Evolutionary conservation across 30 jellyfish, hydroid and myxozoan species (phyloP), one percentile per base, ranked within the genome.

Genomic region (Aurelia coerulea): DNA sequence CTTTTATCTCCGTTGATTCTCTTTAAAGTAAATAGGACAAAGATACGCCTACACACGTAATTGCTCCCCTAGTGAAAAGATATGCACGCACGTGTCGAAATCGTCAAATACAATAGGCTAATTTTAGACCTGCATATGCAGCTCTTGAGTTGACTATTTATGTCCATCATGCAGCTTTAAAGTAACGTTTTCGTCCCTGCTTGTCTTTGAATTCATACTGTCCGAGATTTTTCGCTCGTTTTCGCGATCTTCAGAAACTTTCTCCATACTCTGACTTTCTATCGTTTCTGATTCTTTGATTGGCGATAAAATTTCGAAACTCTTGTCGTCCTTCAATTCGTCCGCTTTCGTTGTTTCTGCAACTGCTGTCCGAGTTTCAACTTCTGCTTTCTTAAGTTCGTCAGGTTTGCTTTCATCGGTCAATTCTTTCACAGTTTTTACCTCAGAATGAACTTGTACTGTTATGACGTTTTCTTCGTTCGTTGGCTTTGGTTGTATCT

Each of bases 281-380:
- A 14, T 19, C 68, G 3, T 5, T 16, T 73, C 37, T 2, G 84
- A 39, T 42, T 49, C 41, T 34, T 18, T 13, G 18, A 46, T 46
- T 5, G 84, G 68, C 70, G 84, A 73, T 19, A 73, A 54, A 73
- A 73, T 54, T 54, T 73, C 84, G 84, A 73, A 73, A 49, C 84
- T 73, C 17, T 9, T 52, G 1, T 73, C 84, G 17, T 73, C 84
- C n/a, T 46, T 73, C 84, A 49, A 2, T 1, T 31, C 46, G 19
- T 66, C 77, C 19, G 41, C 77, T 66, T 66, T 29, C 77, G 50
- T 17, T 29, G 77, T 66, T 66, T 66, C 42, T 5, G 2, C 54
- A 6, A 29, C 77, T 31, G 4, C 77, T 16, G 77, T 66, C 46
- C 42, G 4, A 0, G 41, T 8, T n/a, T 66, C 12, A 58, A 14